Evolutionary conservation across 2,888 invertebrate species (phyloP).

Genomic region (Oscheius onirici): DNA sequence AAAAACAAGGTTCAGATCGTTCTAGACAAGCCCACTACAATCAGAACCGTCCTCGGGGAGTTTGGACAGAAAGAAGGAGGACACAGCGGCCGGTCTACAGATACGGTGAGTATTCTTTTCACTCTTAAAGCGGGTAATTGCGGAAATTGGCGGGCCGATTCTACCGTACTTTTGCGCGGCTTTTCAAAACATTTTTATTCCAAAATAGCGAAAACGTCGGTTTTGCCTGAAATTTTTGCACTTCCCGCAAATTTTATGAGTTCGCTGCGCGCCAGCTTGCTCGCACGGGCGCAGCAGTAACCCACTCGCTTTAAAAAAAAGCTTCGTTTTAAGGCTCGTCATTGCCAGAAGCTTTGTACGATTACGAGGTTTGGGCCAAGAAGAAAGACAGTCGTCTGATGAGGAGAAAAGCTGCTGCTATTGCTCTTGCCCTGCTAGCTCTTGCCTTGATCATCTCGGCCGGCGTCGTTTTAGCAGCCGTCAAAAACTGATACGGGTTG

Average conservation of each 20-base stretch:
- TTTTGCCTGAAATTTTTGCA: too few relatives aligned
- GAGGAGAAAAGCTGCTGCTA: conserved; percentile 19
- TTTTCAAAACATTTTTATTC: too few relatives aligned
- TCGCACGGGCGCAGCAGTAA: too few relatives aligned
- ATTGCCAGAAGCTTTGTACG: conserved; percentile 33
- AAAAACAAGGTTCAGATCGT: background rate
- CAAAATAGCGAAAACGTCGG: background rate
- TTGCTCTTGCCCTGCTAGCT: conserved; percentile 31
- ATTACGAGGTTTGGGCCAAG: conserved; percentile 35
- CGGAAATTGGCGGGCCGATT: too few relatives aligned
- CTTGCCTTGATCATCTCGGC: conserved; percentile 33
- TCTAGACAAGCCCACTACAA: conserved; percentile 9
- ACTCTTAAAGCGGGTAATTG: too few relatives aligned
- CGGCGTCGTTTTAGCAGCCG: conserved; percentile 36
- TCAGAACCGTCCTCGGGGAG: conserved; percentile 3
- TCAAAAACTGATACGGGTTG: conserved; percentile 27
- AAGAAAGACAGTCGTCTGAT: conserved; percentile 29
- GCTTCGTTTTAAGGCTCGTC: conserved; percentile 26
- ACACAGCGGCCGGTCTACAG: conserved; percentile 28
- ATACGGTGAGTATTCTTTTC: conserved; percentile 33
- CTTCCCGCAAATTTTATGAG: background rate
- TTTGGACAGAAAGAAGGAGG: conserved; percentile 15
- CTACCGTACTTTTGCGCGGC: too few relatives aligned
- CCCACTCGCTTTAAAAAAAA: too few relatives aligned
- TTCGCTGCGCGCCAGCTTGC: too few relatives aligned